Percentiles rank a stretch among this genome's conserved stretches.
Conservation (phyloP, 1,140 invertebrate genomes). For the Temnothorax nylanderi region DNA sequence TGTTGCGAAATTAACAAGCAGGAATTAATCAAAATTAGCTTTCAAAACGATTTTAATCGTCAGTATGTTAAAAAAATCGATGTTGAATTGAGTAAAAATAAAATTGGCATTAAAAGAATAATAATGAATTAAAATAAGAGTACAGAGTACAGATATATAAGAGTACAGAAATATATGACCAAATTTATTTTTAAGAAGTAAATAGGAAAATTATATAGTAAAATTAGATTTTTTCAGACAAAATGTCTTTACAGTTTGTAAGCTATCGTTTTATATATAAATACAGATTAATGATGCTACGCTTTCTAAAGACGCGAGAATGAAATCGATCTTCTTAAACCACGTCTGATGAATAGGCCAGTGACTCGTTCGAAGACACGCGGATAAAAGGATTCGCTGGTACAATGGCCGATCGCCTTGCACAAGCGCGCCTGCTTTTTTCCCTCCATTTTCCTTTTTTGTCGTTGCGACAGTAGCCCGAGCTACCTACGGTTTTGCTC, state of each 20-base stretch:
- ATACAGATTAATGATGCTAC: neutral
- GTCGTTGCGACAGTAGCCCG: neutral
- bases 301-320: neutral
- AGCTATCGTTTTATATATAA: neutral
- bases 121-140: neutral
- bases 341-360: neutral
- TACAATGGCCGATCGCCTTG: constrained; percentile 9
- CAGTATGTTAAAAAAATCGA: neutral
- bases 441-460: neutral
- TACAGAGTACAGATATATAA: neutral
- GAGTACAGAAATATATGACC: neutral
- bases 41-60: neutral
- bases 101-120: neutral
- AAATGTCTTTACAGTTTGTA: neutral
- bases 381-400: constrained; percentile 20
- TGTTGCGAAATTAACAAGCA: neutral
- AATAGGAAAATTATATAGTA: neutral
- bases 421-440: neutral
- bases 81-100: neutral
- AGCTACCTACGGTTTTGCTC: constrained; percentile 19
- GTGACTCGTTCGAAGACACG: constrained; percentile 18
- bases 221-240: neutral
- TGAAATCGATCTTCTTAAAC: constrained; percentile 15
- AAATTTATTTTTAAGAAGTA: neutral
- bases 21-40: neutral